phyloP scores from a whole-genome alignment of 2,113 vertebrate species.

The Oceanodroma tethys region DNA sequence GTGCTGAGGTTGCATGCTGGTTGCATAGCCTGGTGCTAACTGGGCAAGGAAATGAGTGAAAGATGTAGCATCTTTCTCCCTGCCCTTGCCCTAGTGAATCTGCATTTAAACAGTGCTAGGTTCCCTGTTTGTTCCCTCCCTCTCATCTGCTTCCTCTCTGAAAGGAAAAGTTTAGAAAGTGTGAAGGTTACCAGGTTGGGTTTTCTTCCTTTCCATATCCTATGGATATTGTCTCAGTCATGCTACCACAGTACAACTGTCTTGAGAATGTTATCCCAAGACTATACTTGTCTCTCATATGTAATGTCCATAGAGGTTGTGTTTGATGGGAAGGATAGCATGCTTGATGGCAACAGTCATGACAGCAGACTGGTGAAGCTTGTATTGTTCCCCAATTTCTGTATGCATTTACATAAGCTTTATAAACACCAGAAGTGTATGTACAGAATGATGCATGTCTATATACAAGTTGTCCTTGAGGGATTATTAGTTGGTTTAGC shows the following conservation, averaged over 20 bases:
- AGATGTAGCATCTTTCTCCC: background rate
- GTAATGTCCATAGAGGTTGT: background rate
- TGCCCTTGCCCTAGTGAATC: background rate
- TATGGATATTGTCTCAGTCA: background rate
- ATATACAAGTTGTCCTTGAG: background rate
- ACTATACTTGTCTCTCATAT: background rate
- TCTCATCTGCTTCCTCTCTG: background rate
- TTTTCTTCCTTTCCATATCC: background rate
- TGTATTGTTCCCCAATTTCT: background rate
- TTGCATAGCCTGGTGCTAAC: background rate
- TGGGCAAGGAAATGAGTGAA: background rate
- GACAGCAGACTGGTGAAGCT: background rate
- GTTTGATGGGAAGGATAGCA: background rate
- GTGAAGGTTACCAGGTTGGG: background rate
- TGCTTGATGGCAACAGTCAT: background rate
- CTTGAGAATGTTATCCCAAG: background rate
- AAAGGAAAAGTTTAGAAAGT: background rate
- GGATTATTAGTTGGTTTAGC: conserved; percentile 8
- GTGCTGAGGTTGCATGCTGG: background rate
- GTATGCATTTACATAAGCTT: background rate
- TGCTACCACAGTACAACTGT: background rate
- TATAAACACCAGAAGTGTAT: background rate
- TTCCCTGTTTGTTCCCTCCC: background rate
- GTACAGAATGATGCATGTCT: background rate
- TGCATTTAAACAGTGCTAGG: background rate